Percentiles rank a stretch among this genome's conserved stretches.
Conservation (phyloP, 2,797 vertebrate genomes). For the Megalops cyprinoides region DNA sequence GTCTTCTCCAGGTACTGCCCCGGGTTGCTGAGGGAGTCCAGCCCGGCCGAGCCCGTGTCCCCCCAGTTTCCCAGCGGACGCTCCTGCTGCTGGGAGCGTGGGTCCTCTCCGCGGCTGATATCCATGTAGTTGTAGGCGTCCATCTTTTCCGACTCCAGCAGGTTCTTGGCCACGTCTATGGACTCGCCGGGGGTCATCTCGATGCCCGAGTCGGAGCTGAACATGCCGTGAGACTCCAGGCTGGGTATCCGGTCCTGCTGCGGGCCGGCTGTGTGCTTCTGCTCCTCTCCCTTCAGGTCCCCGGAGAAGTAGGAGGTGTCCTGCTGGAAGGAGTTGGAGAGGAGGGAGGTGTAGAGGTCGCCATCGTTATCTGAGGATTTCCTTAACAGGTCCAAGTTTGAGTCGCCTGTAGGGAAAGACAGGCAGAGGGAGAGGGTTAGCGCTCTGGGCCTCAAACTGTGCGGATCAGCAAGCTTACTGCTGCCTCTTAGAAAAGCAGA, state of each 20-base stretch:
- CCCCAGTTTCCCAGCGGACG: constrained; percentile 55
- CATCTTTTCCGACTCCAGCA: constrained; percentile 82
- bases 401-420: constrained; percentile 70
- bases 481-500: neutral
- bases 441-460: neutral
- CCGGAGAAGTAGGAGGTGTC: constrained; percentile 84
- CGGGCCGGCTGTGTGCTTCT: constrained; percentile 53
- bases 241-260: constrained; percentile 76
- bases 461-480: neutral
- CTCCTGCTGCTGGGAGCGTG: constrained; percentile 63
- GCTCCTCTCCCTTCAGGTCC: constrained; percentile 73
- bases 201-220: constrained; percentile 84
- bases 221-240: constrained; percentile 77
- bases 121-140: constrained; percentile 97
- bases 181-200: constrained; percentile 83
- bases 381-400: constrained; percentile 69
- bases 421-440: constrained; percentile 4
- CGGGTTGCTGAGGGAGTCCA: constrained; percentile 56
- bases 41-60: constrained; percentile 61
- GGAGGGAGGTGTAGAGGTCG: constrained; percentile 90
- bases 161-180: constrained; percentile 79
- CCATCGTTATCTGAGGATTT: constrained; percentile 76
- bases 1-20: constrained; percentile 74
- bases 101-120: constrained; percentile 85
- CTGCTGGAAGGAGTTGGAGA: constrained; percentile 74